These are phyloP conservation scores for Clanis bilineata DNA, from an alignment of 2,888 invertebrate species.

Conservation along the genomic window DNA sequence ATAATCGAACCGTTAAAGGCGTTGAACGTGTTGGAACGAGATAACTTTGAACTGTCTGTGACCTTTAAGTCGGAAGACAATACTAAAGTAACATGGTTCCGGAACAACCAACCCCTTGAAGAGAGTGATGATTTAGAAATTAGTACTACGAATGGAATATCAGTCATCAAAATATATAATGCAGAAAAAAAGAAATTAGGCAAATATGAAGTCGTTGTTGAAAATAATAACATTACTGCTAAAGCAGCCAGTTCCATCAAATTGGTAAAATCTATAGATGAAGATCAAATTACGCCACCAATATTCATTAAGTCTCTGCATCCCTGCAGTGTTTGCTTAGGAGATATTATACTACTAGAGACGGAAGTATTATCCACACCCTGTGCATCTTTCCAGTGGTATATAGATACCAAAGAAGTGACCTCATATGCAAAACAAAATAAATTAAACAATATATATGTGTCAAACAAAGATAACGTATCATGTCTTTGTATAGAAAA, in stretches of 20 bases:
- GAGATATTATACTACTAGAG: constrained; percentile 91
- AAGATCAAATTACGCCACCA: constrained; percentile 85
- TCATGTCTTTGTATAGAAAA: constrained; percentile 91
- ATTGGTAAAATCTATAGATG: constrained; percentile 84
- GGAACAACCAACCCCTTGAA: constrained; percentile 90
- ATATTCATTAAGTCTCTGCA: constrained; percentile 87
- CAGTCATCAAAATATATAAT: constrained; percentile 85
- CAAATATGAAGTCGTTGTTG: constrained; percentile 93
- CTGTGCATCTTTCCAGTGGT: constrained; percentile 93
- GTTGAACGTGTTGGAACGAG: constrained; percentile 85
- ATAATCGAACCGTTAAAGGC: constrained; percentile 91
- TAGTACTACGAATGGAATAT: constrained; percentile 82
- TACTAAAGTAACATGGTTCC: constrained; percentile 91
- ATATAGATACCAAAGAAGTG: constrained; percentile 87
- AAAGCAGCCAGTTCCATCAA: constrained; percentile 92
- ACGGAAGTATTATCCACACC: constrained; percentile 89
- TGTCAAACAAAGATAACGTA: constrained; percentile 87
- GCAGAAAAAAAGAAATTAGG: constrained; percentile 90
- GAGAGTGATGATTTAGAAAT: constrained; percentile 84
- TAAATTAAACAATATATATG: constrained; percentile 86
- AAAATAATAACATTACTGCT: constrained; percentile 89
- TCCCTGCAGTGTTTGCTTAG: constrained; percentile 86
- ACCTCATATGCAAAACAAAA: constrained; percentile 77
- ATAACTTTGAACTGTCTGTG: constrained; percentile 86
- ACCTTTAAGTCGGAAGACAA: constrained; percentile 87